Conservation (phyloP, 2,888 invertebrate species). For the Trachelus troglodyta region DNA sequence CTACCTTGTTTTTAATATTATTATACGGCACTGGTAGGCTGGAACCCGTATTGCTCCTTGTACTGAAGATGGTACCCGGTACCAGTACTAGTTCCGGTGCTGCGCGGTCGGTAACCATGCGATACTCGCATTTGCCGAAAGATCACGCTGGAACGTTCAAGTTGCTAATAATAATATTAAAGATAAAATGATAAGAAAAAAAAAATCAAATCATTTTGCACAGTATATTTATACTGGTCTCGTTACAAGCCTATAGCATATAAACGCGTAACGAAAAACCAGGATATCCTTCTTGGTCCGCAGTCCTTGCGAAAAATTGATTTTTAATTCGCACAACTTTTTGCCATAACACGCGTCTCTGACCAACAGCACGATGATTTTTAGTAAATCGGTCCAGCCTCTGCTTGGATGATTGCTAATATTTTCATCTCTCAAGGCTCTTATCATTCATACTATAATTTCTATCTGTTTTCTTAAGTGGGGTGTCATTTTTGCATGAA, state of each 20-base stretch:
- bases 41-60: neutral
- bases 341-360: neutral
- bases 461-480: neutral
- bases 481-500: neutral
- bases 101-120: constrained; percentile 37
- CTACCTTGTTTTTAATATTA: constrained; percentile 4
- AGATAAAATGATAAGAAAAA: neutral
- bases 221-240: too few species aligned
- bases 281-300: neutral
- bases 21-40: neutral
- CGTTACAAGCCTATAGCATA: too few species aligned
- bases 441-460: neutral
- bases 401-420: neutral
- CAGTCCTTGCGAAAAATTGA: neutral
- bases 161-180: neutral
- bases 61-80: neutral
- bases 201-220: neutral
- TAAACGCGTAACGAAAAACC: neutral
- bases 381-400: neutral
- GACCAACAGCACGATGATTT: neutral
- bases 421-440: neutral
- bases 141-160: constrained; percentile 33
- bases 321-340: neutral
- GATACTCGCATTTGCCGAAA: constrained; percentile 36
- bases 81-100: neutral